A percentile compares a stretch with the other conserved stretches of the same genome.
Conservation (phyloP, 2,888 invertebrate genomes). For the Latheticus oryzae region DNA sequence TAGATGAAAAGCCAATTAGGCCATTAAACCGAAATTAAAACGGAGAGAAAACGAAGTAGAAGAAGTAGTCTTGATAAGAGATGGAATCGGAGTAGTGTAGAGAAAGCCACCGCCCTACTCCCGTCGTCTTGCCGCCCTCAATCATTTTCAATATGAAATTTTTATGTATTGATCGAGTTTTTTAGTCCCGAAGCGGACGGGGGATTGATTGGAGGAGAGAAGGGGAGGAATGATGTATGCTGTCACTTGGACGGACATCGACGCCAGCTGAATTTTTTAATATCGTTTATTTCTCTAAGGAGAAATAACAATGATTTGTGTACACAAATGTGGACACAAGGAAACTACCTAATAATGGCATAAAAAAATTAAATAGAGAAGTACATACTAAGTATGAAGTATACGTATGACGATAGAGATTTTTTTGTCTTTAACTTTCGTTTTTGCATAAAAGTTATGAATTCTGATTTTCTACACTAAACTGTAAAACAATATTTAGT, state of each 20-base stretch:
- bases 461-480: no score
- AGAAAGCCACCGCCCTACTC: constrained; percentile 48
- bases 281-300: constrained; percentile 23
- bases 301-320: constrained; percentile 12
- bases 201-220: constrained; percentile 58
- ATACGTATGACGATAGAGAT: no score
- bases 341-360: no score
- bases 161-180: constrained; percentile 68
- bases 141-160: constrained; percentile 69
- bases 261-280: constrained; percentile 51
- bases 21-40: constrained; percentile 33
- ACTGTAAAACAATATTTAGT: no score
- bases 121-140: constrained; percentile 61
- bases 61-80: no score
- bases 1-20: constrained; percentile 35
- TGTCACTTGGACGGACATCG: constrained; percentile 63
- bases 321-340: constrained; percentile 2
- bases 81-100: constrained; percentile 33
- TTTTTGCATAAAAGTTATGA: no score
- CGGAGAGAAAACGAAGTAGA: no score
- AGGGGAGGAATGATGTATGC: constrained; percentile 50
- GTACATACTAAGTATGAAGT: no score
- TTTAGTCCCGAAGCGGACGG: constrained; percentile 59
- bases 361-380: no score
- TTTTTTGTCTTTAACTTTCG: no score